Percentiles rank a stretch among this genome's conserved stretches.
Evolutionary conservation across 2,113 vertebrate species (phyloP).

Genomic region (Mobula hypostoma): DNA sequence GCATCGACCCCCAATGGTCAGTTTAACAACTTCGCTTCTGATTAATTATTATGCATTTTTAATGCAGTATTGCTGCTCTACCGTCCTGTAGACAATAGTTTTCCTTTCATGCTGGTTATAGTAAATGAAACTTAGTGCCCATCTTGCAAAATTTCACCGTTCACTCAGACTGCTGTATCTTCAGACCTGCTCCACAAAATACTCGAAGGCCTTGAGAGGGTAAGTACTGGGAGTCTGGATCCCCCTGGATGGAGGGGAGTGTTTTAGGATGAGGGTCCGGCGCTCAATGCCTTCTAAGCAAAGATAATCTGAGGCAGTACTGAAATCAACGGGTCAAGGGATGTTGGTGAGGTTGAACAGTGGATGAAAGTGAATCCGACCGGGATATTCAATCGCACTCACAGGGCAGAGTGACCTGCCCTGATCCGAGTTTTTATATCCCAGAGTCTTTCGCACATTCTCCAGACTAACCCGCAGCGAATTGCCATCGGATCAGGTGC

Average conservation of each 20-base stretch:
- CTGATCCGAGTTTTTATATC: not conserved
- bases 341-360: not conserved
- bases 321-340: not conserved
- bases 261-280: no score
- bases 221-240: not conserved
- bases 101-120: not conserved
- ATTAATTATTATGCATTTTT: not conserved
- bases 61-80: not conserved
- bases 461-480: not conserved
- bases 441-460: not conserved
- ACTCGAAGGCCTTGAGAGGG: not conserved
- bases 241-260: not conserved
- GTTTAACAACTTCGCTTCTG: not conserved
- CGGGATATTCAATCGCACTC: not conserved
- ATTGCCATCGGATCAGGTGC: no score
- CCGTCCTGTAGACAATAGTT: not conserved
- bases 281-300: not conserved
- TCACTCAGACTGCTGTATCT: not conserved
- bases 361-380: not conserved
- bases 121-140: not conserved
- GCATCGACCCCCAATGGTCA: not conserved
- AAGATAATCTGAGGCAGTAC: not conserved
- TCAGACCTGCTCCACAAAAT: not conserved
- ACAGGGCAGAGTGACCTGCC: not conserved
- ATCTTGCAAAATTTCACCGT: no score